A percentile compares a stretch with the other conserved stretches of the same genome.
Evolutionary conservation across 2,888 invertebrate species (phyloP).

Genomic region (Eupithecia tripunctaria): DNA sequence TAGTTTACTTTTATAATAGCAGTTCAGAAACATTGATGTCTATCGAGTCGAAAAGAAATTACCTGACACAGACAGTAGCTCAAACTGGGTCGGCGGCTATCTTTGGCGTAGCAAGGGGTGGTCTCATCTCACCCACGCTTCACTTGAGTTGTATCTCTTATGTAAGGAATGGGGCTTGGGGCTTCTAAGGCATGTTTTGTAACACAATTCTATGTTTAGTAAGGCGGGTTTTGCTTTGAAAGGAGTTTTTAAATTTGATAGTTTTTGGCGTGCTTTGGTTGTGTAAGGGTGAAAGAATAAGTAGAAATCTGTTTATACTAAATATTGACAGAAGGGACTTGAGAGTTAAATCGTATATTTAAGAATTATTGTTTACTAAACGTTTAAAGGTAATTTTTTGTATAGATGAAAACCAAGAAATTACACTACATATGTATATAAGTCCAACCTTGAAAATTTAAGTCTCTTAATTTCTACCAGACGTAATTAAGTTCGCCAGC

Average conservation of each 20-base stretch:
- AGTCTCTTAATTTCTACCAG: neutral
- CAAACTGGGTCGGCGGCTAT: constrained; percentile 27
- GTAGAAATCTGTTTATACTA: neutral
- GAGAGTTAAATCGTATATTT: too few relatives aligned
- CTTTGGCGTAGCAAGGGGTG: constrained; percentile 19
- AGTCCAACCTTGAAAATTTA: neutral
- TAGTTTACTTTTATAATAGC: neutral
- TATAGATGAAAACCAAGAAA: neutral
- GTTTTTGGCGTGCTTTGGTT: neutral
- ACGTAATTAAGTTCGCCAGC: neutral
- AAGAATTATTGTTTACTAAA: too few relatives aligned
- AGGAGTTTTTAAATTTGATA: neutral
- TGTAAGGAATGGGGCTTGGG: constrained; percentile 10
- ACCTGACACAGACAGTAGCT: constrained; percentile 22
- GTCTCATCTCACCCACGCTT: constrained; percentile 18
- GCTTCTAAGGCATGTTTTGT: constrained; percentile 11
- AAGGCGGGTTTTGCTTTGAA: neutral
- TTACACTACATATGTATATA: too few relatives aligned
- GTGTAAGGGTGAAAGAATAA: neutral
- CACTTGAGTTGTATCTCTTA: constrained; percentile 25
- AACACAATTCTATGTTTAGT: constrained; percentile 10
- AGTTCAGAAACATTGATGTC: neutral
- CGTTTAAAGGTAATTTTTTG: too few relatives aligned
- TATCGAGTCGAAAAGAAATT: constrained; percentile 10
- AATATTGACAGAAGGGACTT: neutral